These are phyloP conservation scores for Acanthosoma haemorrhoidale DNA, from an alignment of 2,888 invertebrate species.

Conservation along the genomic window DNA sequence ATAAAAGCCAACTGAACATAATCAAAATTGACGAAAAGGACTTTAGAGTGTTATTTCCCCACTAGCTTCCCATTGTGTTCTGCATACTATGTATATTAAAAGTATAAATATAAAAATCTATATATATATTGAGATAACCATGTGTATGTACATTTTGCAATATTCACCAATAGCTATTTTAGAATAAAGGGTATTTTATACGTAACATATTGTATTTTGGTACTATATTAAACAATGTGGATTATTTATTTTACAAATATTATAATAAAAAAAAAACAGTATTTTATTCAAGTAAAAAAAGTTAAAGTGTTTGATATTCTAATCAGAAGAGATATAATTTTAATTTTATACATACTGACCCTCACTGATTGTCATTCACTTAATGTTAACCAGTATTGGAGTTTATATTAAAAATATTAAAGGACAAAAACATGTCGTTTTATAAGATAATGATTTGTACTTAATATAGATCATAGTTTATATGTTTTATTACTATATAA, in stretches of 20 bases:
- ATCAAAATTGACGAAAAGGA: constrained; percentile 34
- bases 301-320: constrained; percentile 38
- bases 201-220: constrained; percentile 42
- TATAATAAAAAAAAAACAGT: constrained; percentile 37
- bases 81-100: constrained; percentile 35
- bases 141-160: constrained; percentile 38
- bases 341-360: constrained; percentile 39
- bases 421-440: constrained; percentile 37
- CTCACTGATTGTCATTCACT: constrained; percentile 39
- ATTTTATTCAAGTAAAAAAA: constrained; percentile 38
- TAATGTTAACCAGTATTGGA: constrained; percentile 40
- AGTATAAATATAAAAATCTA: constrained; percentile 30
- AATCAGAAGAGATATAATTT: constrained; percentile 38
- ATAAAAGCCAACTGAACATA: constrained; percentile 37
- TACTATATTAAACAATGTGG: constrained; percentile 40
- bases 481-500: constrained; percentile 41
- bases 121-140: constrained; percentile 35
- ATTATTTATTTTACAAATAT: constrained; percentile 40
- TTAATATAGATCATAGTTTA: constrained; percentile 40
- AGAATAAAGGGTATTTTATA: constrained; percentile 42
- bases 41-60: constrained; percentile 35
- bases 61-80: constrained; percentile 40
- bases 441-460: constrained; percentile 39
- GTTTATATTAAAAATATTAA: constrained; percentile 36
- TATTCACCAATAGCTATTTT: constrained; percentile 42